Conservation (phyloP, 2,113 vertebrate species). For the Laticauda laticaudata region DNA sequence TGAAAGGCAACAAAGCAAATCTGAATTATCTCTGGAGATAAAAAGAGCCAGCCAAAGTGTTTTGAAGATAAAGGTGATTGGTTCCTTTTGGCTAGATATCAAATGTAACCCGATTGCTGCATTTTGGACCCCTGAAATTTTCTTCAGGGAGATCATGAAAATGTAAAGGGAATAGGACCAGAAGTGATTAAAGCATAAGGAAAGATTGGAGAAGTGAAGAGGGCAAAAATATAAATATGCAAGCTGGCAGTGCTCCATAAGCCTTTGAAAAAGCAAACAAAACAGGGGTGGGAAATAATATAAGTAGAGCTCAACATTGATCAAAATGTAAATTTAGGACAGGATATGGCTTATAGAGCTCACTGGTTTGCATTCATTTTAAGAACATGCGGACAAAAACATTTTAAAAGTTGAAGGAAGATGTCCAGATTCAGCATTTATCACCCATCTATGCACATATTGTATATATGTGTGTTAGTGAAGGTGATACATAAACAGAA, state of each 20-base stretch:
- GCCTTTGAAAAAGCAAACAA: neutral
- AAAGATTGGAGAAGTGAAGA: neutral
- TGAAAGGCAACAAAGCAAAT: neutral
- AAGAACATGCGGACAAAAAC: slow-evolving; percentile 1
- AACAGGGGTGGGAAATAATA: neutral
- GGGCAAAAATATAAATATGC: neutral
- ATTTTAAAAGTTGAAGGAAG: slow-evolving; percentile 8
- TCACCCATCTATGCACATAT: neutral
- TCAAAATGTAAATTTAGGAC: neutral
- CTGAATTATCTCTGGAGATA: slow-evolving; percentile 15
- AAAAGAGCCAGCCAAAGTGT: neutral
- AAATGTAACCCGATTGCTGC: neutral
- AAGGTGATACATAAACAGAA: neutral
- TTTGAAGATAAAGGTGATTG: slow-evolving; percentile 13
- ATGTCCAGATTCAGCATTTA: neutral
- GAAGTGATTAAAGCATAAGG: neutral
- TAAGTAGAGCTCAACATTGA: neutral
- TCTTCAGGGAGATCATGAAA: slow-evolving; percentile 1
- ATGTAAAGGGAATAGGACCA: slow-evolving; percentile 17
- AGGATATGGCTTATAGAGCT: neutral
- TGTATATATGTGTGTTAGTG: neutral
- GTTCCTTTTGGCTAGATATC: neutral
- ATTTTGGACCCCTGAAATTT: neutral
- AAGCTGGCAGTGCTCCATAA: neutral
- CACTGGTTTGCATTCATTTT: neutral